Evolutionary conservation across 2,797 vertebrate genomes (phyloP).

Genomic region (Champsocephalus gunnari): DNA sequence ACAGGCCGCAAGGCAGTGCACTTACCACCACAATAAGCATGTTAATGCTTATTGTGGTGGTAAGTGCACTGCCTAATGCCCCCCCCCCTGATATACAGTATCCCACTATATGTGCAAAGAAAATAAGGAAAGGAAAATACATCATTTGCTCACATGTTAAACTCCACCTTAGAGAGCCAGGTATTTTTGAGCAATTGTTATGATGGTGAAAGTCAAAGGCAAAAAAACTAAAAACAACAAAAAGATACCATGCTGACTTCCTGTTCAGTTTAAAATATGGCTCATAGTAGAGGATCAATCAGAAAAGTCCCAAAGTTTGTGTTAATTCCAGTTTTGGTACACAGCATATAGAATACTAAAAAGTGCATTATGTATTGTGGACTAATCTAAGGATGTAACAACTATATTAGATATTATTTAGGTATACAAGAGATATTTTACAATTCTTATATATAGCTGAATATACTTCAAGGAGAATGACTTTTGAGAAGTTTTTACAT

Average conservation of each 20-base stretch:
- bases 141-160: conserved; percentile 15
- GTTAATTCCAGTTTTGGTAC: neutral
- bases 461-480: conserved; percentile 1
- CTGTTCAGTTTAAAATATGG: neutral
- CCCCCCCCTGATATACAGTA: neutral
- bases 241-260: too few species aligned
- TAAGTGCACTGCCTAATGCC: too few species aligned
- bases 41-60: too few species aligned
- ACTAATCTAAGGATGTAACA: neutral
- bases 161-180: conserved; percentile 1
- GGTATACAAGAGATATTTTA: too few species aligned
- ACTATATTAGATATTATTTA: too few species aligned
- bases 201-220: neutral
- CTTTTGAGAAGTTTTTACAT: neutral
- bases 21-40: too few species aligned
- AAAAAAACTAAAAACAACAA: neutral
- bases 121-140: conserved; percentile 1
- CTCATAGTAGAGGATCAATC: neutral
- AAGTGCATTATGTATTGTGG: neutral
- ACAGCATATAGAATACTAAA: neutral
- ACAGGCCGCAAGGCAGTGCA: too few species aligned
- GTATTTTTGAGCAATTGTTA: conserved; percentile 3
- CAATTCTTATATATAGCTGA: too few species aligned
- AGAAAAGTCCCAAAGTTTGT: neutral
- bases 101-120: conserved; percentile 19